Evolutionary conservation across 1,140 invertebrate species (phyloP).

Genomic region (Drosophila nigromelanica): DNA sequence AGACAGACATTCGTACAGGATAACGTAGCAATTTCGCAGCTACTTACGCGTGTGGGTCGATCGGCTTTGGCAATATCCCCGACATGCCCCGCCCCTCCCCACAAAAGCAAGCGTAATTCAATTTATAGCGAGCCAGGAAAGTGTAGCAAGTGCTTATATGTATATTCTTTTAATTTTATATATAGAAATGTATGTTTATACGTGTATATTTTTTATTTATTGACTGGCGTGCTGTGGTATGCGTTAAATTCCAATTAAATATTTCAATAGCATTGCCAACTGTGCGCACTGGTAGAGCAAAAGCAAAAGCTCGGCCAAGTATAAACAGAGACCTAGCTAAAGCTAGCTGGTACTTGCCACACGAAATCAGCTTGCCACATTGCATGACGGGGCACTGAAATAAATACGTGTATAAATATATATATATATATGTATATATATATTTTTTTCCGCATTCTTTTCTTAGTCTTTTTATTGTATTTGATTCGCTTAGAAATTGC

Average conservation of each 20-base stretch:
- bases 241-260: conserved; percentile 82
- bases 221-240: conserved; percentile 68
- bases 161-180: conserved; percentile 43
- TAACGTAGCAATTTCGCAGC: conserved; percentile 70
- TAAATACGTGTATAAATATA: conserved; percentile 16
- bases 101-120: conserved; percentile 62
- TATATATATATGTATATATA: conserved; percentile 9
- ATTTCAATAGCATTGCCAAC: conserved; percentile 67
- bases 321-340: background rate
- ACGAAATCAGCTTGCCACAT: conserved; percentile 1
- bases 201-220: conserved; percentile 68
- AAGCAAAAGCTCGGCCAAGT: conserved; percentile 37
- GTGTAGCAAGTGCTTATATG: conserved; percentile 62
- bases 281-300: conserved; percentile 14
- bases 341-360: background rate
- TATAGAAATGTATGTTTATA: conserved; percentile 13
- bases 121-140: conserved; percentile 64
- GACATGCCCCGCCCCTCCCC: background rate
- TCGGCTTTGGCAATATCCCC: conserved; percentile 49
- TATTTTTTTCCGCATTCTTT: conserved; percentile 41
- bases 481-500: conserved; percentile 51
- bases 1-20: conserved; percentile 29
- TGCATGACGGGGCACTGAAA: conserved; percentile 20
- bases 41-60: conserved; percentile 66
- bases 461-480: conserved; percentile 37